Evolutionary conservation across 2,113 vertebrate genomes (phyloP), one percentile per base, ranked within the genome.

Genomic region (Ameiurus melas): DNA sequence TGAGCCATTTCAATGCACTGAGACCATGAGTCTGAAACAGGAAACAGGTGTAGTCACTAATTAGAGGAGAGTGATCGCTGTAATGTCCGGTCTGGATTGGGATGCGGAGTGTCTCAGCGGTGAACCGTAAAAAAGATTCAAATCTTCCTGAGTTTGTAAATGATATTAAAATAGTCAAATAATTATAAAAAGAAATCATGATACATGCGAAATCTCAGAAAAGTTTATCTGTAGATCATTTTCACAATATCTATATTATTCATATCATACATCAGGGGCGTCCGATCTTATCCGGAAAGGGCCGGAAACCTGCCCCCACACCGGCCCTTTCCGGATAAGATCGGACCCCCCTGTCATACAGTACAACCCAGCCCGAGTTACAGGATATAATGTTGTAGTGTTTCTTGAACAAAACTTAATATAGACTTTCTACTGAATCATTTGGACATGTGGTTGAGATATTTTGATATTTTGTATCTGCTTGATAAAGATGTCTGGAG

Each of bases 391-490:
- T 77, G 25, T 6, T n/a, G 13, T n/a, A 16, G 22, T 78, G 13
- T 78, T 78, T 51, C 36, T 39, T 73, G 10, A 75, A 5, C 14
- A 43, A 75, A 75, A 75, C 13, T 19, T 14, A 51, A 62, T 27
- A 39, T 5, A 83, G 66, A 75, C 47, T 30, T 47, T 12, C 55
- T 51, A 60, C 19, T 78, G 73, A 53, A 33, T 85, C 66, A 16
- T 75, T 58, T 5, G 53, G 55, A 53, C 55, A 47, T 75, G 19
- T 53, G 43, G 53, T 87, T 83, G 64, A 19, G 86, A 83, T 58
- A 58, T 83, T 73, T 58, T 27, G 86, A 83, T 58, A 58, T 83
- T 62, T 58, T 77, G 47, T 55, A 68, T 13, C 33, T 51, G 51
- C 83, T 84, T 78, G 70, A 78, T 84, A 33, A 66, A 66, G 43